Evolutionary conservation across 92 coral and sea anemone genomes (phyloP), one percentile per base, ranked within the genome.

Genomic region (Epizoanthus ramosus): DNA sequence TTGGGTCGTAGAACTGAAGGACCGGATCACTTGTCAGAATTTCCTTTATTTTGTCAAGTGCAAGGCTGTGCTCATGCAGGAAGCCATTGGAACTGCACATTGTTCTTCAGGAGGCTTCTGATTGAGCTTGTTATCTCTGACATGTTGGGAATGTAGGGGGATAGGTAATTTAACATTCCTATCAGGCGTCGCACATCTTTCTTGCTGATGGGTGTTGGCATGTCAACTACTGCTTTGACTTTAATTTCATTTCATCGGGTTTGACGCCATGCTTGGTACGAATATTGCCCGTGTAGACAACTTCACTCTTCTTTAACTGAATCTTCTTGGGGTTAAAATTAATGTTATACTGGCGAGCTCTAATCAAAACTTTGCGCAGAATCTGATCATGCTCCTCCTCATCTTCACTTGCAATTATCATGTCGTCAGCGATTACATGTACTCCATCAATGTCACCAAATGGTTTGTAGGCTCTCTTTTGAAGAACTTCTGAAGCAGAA

Each of bases 381-480:
- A 57, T 57, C 23, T 24, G 25, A 57, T 83, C 86, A 71, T 71
- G 86, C 80, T 83, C 79, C 66, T 80, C 80, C 63, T 85, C 89
- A 33, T 50, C 56, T n/a, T 73, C 67, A 33, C 87, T 85, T 33
- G 87, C 67, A 43, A 88, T 75, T 37, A 75, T 71, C 84, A 88
- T 75, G 79, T 75, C 87, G 45, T 76, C 88, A 47, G 72, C 71
- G 47, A 88, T 77, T 21, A 79, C 91, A 19, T 81, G 87, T 17
- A 81, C 92, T n/a, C 81, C 81, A 35, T 86, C 64, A 23, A 80
- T 85, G 76, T 89, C 89, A 63, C 89, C 84, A 72, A 85, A 89
- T 64, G 83, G 35, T 60, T 84, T 85, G 71, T 85, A 89, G 58
- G 71, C 68, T 83, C 76, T 58, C 63, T 81, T 89, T 75, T 86